Percentiles rank a stretch among this genome's conserved stretches.
Conservation (phyloP, 2,113 vertebrate genomes). For the Mormyrus lacerda region DNA sequence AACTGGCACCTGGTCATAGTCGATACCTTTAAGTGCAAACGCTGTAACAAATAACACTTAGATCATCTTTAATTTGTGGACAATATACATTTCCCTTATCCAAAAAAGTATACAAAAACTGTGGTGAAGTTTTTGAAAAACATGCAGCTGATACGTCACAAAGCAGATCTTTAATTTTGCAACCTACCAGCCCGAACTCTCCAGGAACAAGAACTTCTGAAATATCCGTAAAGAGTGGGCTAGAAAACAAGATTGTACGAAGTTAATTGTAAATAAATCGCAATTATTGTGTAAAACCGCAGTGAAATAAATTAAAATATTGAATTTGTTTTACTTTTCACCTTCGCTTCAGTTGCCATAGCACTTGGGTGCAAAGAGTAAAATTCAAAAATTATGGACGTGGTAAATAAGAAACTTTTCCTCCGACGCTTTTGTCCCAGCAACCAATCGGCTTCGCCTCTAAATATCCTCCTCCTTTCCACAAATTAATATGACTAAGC, state of each 20-base stretch:
- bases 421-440: not conserved
- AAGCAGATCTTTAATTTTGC: not conserved
- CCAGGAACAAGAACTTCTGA: slow-evolving; percentile 95
- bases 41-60: slow-evolving; percentile 52
- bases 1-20: slow-evolving; percentile 72
- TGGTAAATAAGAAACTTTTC: not conserved
- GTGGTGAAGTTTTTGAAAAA: not conserved
- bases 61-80: not conserved
- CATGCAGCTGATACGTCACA: not conserved
- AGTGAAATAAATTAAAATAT: not conserved
- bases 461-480: slow-evolving; percentile 52
- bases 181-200: slow-evolving; percentile 89
- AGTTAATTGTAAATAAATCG: not conserved
- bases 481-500: slow-evolving; percentile 51
- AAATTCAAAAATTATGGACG: not conserved
- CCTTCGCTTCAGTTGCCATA: slow-evolving; percentile 60
- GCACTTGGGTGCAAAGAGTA: not conserved
- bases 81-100: not conserved
- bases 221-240: slow-evolving; percentile 89
- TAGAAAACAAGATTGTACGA: slow-evolving; percentile 36
- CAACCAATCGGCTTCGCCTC: slow-evolving; percentile 53
- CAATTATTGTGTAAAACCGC: not conserved
- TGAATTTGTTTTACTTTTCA: slow-evolving; percentile 26
- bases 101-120: not conserved
- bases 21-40: slow-evolving; percentile 84